Evolutionary conservation across 2,888 invertebrate species (phyloP).

Genomic region (Anoncus sp.): DNA sequence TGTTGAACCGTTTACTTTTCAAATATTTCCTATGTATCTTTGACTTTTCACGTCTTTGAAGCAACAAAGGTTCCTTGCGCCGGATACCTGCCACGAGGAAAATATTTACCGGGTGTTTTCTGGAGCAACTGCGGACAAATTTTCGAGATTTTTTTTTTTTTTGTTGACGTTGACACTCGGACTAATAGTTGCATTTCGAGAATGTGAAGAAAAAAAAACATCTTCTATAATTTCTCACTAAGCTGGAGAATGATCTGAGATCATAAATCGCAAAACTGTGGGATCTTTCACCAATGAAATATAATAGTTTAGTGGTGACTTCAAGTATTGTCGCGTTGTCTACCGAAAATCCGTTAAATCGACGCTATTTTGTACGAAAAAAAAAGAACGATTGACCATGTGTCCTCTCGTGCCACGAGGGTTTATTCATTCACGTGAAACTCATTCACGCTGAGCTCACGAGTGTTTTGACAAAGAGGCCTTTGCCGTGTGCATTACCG

Average conservation of each 20-base stretch:
- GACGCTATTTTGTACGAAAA: slow-evolving; percentile 31
- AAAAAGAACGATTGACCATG: background rate
- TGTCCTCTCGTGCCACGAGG: background rate
- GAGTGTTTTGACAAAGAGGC: slow-evolving; percentile 44
- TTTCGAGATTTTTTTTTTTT: background rate
- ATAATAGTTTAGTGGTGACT: slow-evolving; percentile 27
- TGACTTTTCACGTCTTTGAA: slow-evolving; percentile 14
- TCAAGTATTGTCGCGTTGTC: slow-evolving; percentile 31
- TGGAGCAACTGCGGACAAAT: slow-evolving; percentile 12
- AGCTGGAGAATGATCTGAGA: background rate
- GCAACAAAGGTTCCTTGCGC: background rate
- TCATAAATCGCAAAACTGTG: slow-evolving; percentile 17
- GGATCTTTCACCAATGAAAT: background rate
- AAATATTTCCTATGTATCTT: slow-evolving; percentile 32
- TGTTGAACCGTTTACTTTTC: slow-evolving; percentile 17
- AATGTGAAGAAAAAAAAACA: slow-evolving; percentile 18
- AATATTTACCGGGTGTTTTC: slow-evolving; percentile 22
- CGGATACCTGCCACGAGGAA: slow-evolving; percentile 36
- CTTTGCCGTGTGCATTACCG: slow-evolving; percentile 9
- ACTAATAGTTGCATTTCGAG: background rate
- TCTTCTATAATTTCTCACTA: background rate
- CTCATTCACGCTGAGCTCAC: slow-evolving; percentile 44
- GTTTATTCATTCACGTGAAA: slow-evolving; percentile 42
- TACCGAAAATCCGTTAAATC: slow-evolving; percentile 58
- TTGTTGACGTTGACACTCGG: background rate